Evolutionary conservation across 2,797 vertebrate species (phyloP).

Genomic region (Cyclura pinguis): DNA sequence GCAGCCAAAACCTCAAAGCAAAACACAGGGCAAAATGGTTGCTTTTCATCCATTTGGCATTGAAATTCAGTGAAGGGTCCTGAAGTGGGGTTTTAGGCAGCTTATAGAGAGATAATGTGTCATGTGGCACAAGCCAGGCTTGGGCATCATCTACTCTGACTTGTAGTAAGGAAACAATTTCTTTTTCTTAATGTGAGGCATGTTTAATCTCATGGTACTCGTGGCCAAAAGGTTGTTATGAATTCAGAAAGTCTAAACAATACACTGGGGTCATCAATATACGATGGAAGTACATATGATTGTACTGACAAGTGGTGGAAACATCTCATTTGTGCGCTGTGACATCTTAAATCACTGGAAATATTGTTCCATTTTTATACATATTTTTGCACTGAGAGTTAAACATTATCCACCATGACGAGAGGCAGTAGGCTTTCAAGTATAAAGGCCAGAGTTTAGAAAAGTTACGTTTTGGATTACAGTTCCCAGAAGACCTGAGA

Average conservation of each 20-base stretch:
- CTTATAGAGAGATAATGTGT: background rate
- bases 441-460: no score
- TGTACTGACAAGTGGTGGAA: background rate
- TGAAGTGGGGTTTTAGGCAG: background rate
- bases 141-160: background rate
- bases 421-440: background rate
- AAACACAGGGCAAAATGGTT: background rate
- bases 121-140: background rate
- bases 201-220: slow-evolving; percentile 34
- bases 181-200: slow-evolving; percentile 14
- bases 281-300: background rate
- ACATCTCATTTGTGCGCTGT: background rate
- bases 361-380: background rate
- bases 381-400: background rate
- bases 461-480: no score
- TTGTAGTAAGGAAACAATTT: slow-evolving; percentile 1
- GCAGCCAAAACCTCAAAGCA: slow-evolving; percentile 53
- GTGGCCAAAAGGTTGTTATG: slow-evolving; percentile 31
- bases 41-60: slow-evolving; percentile 28
- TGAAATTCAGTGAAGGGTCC: accelerated
- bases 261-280: background rate
- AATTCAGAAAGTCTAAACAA: background rate
- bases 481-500: no score
- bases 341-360: background rate
- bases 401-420: background rate